Base-by-base conservation (phyloP, 1,140 invertebrate species). In the Euura lappo region DNA sequence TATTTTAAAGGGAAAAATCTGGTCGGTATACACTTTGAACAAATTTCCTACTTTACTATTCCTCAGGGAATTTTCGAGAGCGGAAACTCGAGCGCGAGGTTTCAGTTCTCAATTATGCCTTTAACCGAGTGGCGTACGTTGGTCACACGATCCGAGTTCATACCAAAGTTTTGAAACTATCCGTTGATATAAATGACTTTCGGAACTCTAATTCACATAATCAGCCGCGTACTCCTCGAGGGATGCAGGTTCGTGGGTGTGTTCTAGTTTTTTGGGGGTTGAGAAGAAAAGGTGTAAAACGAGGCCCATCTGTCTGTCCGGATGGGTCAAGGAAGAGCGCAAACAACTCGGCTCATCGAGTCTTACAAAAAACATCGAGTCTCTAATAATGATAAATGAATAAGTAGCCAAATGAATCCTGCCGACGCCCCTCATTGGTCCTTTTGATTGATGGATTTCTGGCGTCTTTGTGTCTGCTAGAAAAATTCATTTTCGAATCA, bases 371-470 rank as follows among this genome's bases (percentile, higher is more conserved):
- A 74, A 75, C 66, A 68, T 46, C 69, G 51, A 44, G 65, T 68
- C 73, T 79, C 77, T 85, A 87, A 87, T 86, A 82, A 83, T 88
- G 86, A 88, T 87, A 81, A 84, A 88, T 87, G 85, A 83, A 81
- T 85, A 82, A 85, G 80, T 84, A 83, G 84, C 81, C 79, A 80
- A 85, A 86, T 85, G 81, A 83, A 81, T 83, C 81, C 75, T 74
- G 74, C 78, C 84, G 84, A 85, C 81, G 79, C 78, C 74, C 28
- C 81, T 86, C 81, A 84, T 86, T 83, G 82, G 77, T 77, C 71
- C 75, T 28, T 73, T 78, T 86, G 85, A 86, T 86, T 84, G 79
- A 86, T 86, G 83, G 6, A 79, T 84, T 73, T 42, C 72, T 28
- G 28, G 65, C 72, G 76, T 78, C 78, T 78, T 84, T 84, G 80